Evolutionary conservation across 2,888 invertebrate genomes (phyloP).

Genomic region (Drosophila ezoana): DNA sequence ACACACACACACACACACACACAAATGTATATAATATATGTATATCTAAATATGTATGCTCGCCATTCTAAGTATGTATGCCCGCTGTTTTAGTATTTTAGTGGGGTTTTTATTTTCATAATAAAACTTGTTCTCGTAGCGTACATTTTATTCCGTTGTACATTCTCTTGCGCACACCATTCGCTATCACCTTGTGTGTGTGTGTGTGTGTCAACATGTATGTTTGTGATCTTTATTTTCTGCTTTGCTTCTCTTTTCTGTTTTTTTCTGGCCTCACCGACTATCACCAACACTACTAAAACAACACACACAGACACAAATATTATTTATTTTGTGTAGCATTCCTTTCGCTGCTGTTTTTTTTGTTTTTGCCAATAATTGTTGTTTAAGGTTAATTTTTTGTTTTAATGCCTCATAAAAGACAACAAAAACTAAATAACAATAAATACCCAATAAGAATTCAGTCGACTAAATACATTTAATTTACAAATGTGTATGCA

Average conservation of each 20-base stretch:
- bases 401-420: no score
- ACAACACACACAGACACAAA: constrained; percentile 18
- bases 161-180: constrained; percentile 41
- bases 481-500: no score
- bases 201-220: not conserved
- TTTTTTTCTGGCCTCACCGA: constrained; percentile 27
- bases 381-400: not conserved
- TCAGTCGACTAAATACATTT: no score
- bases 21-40: not conserved
- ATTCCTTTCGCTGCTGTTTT: constrained; percentile 29
- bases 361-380: constrained; percentile 1
- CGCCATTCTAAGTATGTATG: constrained; percentile 2
- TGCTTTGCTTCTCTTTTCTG: constrained; percentile 28
- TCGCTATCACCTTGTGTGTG: constrained; percentile 24
- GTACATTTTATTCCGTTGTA: constrained; percentile 32
- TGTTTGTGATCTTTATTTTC: constrained; percentile 47
- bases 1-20: constrained; percentile 2
- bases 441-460: no score
- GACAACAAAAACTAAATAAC: no score
- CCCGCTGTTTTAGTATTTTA: constrained; percentile 22
- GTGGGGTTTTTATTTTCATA: constrained; percentile 38
- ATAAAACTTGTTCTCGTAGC: constrained; percentile 41
- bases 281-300: constrained; percentile 20
- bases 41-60: constrained; percentile 7
- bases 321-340: constrained; percentile 28